Conservation (phyloP, 2,797 vertebrate genomes). For the Paedocypris micromegethes region DNA sequence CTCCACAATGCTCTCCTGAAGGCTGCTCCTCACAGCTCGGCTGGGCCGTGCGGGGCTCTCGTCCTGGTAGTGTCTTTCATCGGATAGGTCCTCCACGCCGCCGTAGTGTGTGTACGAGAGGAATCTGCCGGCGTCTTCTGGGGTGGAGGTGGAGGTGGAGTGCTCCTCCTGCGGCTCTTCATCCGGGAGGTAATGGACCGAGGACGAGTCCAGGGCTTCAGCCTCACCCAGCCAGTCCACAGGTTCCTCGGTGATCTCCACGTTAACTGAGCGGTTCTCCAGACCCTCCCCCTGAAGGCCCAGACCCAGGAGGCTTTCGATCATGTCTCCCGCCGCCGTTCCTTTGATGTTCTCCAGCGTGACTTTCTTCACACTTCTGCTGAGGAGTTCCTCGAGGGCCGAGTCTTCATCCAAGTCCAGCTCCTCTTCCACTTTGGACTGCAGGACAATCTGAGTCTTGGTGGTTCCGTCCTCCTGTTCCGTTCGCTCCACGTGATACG, state of each 20-base stretch:
- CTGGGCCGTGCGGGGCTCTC: conserved; percentile 53
- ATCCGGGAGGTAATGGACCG: conserved; percentile 49
- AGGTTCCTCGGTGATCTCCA: conserved; percentile 86
- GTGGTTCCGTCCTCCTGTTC: conserved; percentile 74
- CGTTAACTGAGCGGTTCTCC: conserved; percentile 75
- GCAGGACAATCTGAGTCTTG: conserved; percentile 80
- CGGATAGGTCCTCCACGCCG: conserved; percentile 70
- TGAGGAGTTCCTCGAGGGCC: conserved; percentile 67
- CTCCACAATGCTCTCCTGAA: conserved; percentile 78
- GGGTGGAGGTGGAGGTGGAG: conserved; percentile 80
- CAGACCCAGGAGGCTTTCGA: conserved; percentile 74
- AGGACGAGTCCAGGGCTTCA: conserved; percentile 29
- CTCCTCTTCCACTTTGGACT: conserved; percentile 81
- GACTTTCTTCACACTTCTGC: conserved; percentile 69
- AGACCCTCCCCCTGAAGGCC: conserved; percentile 67
- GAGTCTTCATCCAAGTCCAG: conserved; percentile 70
- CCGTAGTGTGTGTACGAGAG: conserved; percentile 82
- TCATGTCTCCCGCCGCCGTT: conserved; percentile 72
- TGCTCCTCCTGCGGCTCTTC: conserved; percentile 76
- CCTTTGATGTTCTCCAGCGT: conserved; percentile 70
- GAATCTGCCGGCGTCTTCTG: conserved; percentile 78
- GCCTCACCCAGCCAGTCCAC: conserved; percentile 67
- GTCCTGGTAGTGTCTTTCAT: conserved; percentile 73
- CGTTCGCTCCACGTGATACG: conserved; percentile 74
- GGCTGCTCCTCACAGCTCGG: conserved; percentile 57